Percentiles rank a stretch among this genome's conserved stretches.
Evolutionary conservation across 2,113 vertebrate species (phyloP).

Genomic region (Pogonocichla stellata): DNA sequence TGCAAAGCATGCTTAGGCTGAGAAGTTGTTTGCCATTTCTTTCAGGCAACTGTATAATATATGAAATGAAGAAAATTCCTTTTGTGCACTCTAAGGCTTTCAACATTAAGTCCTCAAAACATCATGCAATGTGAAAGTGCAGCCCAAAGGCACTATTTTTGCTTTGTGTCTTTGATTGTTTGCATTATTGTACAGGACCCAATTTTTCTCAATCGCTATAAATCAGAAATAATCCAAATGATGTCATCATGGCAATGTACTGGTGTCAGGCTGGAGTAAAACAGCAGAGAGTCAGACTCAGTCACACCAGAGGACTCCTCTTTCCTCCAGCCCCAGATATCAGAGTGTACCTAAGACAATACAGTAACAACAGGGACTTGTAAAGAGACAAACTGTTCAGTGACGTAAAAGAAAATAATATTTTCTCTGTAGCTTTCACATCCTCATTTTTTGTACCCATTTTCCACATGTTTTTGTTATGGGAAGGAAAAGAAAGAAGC

Average conservation of each 20-base stretch:
- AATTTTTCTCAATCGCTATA: constrained; percentile 62
- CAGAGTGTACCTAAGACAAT: not conserved
- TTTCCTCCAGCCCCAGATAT: not conserved
- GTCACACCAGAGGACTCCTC: not conserved
- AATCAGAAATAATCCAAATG: constrained; percentile 64
- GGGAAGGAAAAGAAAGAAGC: not conserved
- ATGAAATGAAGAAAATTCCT: constrained; percentile 46
- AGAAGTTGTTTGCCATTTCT: constrained; percentile 34
- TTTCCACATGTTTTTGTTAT: not conserved
- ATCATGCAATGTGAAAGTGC: not conserved
- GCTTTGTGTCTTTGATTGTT: constrained; percentile 49
- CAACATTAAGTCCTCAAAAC: constrained; percentile 21
- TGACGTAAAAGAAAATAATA: not conserved
- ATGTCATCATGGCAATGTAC: constrained; percentile 28
- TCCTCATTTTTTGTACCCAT: not conserved
- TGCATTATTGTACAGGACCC: constrained; percentile 39
- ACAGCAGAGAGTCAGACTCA: not conserved
- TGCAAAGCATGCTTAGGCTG: not conserved
- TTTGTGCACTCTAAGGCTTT: constrained; percentile 28
- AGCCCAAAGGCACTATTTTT: constrained; percentile 7
- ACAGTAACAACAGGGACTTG: not conserved
- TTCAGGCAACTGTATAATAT: constrained; percentile 37
- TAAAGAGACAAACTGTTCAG: not conserved
- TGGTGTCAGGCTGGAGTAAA: constrained; percentile 26
- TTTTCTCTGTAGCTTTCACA: not conserved